Evolutionary conservation across 1,140 invertebrate genomes (phyloP).

Genomic region (Maniola jurtina): DNA sequence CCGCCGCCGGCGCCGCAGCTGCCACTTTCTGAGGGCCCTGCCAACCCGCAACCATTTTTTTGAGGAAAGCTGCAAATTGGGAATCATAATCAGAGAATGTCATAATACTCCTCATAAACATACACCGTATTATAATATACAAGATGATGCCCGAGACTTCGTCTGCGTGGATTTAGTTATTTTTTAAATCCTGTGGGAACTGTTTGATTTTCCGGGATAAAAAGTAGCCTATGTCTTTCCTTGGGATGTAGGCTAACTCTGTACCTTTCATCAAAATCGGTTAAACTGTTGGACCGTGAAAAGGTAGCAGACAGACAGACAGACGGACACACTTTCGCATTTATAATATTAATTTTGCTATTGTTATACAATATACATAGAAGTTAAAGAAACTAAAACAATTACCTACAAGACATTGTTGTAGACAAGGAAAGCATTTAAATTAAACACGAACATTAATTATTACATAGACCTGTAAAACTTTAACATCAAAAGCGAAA

Average conservation of each 20-base stretch:
- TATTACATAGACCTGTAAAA: slow-evolving; percentile 8
- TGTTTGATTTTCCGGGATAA: too few species aligned
- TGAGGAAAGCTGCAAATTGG: slow-evolving; percentile 83
- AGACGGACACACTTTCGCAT: background rate
- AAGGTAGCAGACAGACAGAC: too few species aligned
- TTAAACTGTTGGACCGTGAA: too few species aligned
- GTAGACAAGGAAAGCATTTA: slow-evolving; percentile 17
- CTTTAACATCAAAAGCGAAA: slow-evolving; percentile 19
- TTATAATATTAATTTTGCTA: background rate
- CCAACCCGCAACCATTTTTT: slow-evolving; percentile 84
- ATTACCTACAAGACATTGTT: slow-evolving; percentile 7
- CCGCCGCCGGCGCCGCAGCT: slow-evolving; percentile 44
- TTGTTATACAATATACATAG: background rate
- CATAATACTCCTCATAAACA: background rate
- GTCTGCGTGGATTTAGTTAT: too few species aligned
- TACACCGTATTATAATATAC: too few species aligned
- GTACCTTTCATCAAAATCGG: too few species aligned
- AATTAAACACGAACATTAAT: background rate
- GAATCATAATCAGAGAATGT: background rate
- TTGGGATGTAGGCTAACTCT: too few species aligned
- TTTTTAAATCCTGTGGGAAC: too few species aligned
- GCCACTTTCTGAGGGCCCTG: slow-evolving; percentile 45
- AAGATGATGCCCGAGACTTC: too few species aligned
- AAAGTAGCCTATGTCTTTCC: too few species aligned
- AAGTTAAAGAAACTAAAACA: background rate